These are phyloP conservation scores for Tuberolachnus salignus DNA, from an alignment of 2,888 invertebrate species.

Conservation along the genomic window DNA sequence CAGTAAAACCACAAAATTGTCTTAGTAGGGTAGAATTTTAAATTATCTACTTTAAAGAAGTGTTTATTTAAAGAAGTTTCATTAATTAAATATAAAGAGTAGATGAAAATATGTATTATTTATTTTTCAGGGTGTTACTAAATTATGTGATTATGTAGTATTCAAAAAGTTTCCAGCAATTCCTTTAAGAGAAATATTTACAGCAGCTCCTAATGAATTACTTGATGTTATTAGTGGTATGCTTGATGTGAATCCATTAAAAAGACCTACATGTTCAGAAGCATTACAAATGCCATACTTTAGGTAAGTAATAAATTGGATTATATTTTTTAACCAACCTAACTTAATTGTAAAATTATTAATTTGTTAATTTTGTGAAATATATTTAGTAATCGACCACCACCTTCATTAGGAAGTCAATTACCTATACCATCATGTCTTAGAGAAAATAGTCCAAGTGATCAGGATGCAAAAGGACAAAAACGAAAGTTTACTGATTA, in stretches of 20 bases:
- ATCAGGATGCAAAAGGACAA: slow-evolving; percentile 72
- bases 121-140: slow-evolving; percentile 69
- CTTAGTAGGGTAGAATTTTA: no score
- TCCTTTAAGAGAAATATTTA: slow-evolving; percentile 89
- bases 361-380: not conserved
- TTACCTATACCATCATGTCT: slow-evolving; percentile 79
- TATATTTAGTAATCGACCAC: slow-evolving; percentile 76
- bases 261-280: slow-evolving; percentile 80
- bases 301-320: slow-evolving; percentile 63
- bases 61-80: no score
- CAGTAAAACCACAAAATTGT: not conserved
- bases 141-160: slow-evolving; percentile 87
- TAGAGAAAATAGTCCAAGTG: slow-evolving; percentile 65
- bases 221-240: slow-evolving; percentile 79
- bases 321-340: not conserved
- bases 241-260: slow-evolving; percentile 81
- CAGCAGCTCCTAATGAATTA: slow-evolving; percentile 91
- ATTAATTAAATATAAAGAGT: not conserved
- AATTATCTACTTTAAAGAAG: no score
- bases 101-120: not conserved
- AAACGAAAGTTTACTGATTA: slow-evolving; percentile 79
- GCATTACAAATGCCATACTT: slow-evolving; percentile 91
- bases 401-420: slow-evolving; percentile 82
- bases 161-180: slow-evolving; percentile 86
- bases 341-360: not conserved